Evolutionary conservation across 2,797 vertebrate species (phyloP), one percentile per base, ranked within the genome.

Genomic region (Spinus pinus): DNA sequence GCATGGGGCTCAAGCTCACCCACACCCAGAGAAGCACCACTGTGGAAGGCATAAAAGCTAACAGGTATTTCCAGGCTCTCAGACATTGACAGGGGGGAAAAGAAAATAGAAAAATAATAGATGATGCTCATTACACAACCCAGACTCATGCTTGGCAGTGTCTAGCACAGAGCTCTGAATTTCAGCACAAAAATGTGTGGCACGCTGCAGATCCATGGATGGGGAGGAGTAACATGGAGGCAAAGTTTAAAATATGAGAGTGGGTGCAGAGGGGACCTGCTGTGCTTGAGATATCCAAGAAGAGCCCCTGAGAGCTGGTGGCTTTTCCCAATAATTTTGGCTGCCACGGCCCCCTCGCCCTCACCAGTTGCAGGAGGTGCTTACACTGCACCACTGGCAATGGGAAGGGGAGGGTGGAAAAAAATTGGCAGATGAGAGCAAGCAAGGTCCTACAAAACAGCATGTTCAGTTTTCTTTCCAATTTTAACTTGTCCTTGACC

Each of bases 401-500:
- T 50, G 41, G 56, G 17, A 65, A 27, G 25, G 30, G 31, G 65
- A 24, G 33, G 24, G 60, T 73, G 81, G 44, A 81, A 93, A 84
- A 77, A 94, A 85, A 64, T 49, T 91, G 94, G 91, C 94, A 83
- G 87, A 89, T 87, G 75, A 67, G 61, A 90, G 25, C 54, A 28
- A 50, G 71, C 65, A 67, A 94, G 85, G 89, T 20, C 79, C 89
- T 92, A 51, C 1, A 18, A 96, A 95, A 96, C 94, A 2, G 86
- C 94, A 97, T 92, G 94, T 96, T 96, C 94, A 96, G 92, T 83
- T 93, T 95, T 84, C 91, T 94, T 97, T 97, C 95, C 96, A 96
- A 91, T 96, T 97, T 97, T 96, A 96, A 96, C 95, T 96, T 95
- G 87, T 94, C 92, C 94, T 90, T 94, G 95, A 94, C 96, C 95